phyloP scores from a whole-genome alignment of 2,888 invertebrate species.

The Cecidostiba fungosa region DNA sequence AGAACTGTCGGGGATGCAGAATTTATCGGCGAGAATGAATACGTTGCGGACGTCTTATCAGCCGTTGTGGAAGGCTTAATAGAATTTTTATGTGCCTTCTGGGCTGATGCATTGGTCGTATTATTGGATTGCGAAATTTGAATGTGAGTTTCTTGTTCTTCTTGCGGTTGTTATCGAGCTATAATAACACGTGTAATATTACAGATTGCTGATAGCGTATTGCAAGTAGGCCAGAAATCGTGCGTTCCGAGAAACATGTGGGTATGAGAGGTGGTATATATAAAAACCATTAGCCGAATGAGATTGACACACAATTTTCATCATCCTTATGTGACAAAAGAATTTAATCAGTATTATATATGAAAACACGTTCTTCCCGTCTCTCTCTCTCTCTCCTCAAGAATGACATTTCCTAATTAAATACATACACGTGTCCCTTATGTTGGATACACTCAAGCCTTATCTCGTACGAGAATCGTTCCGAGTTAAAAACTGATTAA shows the following conservation, averaged over 20 bases:
- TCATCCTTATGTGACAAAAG: not conserved
- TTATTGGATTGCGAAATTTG: conserved; percentile 18
- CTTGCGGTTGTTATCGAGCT: too few species aligned
- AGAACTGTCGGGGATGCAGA: conserved; percentile 34
- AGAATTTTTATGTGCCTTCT: conserved; percentile 26
- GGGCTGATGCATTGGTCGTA: not conserved
- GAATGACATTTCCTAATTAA: conserved; percentile 10
- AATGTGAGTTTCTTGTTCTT: not conserved
- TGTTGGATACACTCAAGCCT: not conserved
- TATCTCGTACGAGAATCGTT: not conserved
- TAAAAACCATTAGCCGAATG: not conserved
- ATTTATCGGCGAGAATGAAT: conserved; percentile 46
- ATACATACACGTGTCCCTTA: not conserved
- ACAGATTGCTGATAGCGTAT: too few species aligned
- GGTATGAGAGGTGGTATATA: not conserved
- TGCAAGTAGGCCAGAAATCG: not conserved
- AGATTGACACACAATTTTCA: not conserved
- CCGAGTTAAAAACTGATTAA: not conserved
- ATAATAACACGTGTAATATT: too few species aligned
- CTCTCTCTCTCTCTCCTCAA: not conserved
- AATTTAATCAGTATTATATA: conserved; percentile 1
- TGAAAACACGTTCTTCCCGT: not conserved
- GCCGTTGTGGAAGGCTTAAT: not conserved
- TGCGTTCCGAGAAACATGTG: not conserved
- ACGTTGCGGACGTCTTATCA: conserved; percentile 10